phyloP scores from a whole-genome alignment of 2,797 vertebrate species.

The Enteromius paludinosus region DNA sequence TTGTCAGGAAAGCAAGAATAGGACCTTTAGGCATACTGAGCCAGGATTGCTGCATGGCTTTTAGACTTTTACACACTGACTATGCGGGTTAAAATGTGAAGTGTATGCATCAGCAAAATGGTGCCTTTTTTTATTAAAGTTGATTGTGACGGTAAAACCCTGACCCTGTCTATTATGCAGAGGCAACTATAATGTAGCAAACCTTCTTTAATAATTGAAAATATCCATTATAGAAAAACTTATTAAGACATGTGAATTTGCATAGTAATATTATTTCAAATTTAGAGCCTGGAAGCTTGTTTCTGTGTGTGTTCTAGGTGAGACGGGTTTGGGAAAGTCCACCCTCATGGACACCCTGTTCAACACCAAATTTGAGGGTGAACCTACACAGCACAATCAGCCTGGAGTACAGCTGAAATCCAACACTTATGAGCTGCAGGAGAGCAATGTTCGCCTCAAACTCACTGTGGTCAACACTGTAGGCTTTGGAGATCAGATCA shows the following conservation, averaged over 20 bases:
- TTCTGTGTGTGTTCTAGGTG: slow-evolving; percentile 77
- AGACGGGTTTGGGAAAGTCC: slow-evolving; percentile 97
- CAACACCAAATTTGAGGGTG: slow-evolving; percentile 97
- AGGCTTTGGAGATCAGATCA: slow-evolving; percentile 97
- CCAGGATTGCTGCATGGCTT: slow-evolving; percentile 7
- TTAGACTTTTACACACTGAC: not conserved
- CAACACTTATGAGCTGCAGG: slow-evolving; percentile 94
- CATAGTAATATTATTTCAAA: not conserved
- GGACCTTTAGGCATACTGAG: not conserved
- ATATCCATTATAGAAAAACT: not conserved
- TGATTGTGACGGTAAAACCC: not conserved
- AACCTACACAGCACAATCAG: slow-evolving; percentile 92
- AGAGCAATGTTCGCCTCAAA: slow-evolving; percentile 95
- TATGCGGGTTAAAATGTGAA: not conserved
- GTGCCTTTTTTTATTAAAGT: not conserved
- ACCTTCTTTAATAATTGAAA: not conserved
- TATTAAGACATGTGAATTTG: not conserved
- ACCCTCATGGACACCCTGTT: slow-evolving; percentile 98
- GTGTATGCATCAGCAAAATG: not conserved
- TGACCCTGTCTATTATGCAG: not conserved
- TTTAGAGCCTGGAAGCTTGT: not conserved
- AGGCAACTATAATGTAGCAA: not conserved
- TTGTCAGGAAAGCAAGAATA: slow-evolving; percentile 43
- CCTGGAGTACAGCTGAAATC: slow-evolving; percentile 94
- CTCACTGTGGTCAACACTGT: slow-evolving; percentile 93